Conservation (phyloP, 2,113 vertebrate genomes). For the Ardeotis arabs region DNA sequence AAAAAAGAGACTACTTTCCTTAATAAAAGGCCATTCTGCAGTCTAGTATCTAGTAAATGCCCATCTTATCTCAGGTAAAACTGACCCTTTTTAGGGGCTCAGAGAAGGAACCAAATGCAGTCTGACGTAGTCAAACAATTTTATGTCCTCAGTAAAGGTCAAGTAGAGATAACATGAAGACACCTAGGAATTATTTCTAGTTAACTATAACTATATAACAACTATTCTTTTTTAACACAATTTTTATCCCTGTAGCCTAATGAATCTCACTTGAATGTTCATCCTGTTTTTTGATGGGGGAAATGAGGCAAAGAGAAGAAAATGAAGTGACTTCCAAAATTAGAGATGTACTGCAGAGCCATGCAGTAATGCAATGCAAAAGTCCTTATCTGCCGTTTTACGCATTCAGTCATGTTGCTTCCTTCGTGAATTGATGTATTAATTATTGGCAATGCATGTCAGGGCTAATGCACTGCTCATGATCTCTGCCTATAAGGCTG, state of each 20-base stretch:
- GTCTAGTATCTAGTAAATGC: background rate
- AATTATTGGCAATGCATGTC: background rate
- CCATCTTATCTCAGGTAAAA: background rate
- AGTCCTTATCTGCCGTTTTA: background rate
- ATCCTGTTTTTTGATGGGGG: background rate
- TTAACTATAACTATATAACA: background rate
- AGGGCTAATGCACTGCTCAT: background rate
- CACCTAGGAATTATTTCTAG: background rate
- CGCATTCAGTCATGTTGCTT: background rate
- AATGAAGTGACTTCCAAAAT: background rate
- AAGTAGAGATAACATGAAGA: background rate
- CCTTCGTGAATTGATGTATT: background rate
- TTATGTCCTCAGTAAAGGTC: background rate
- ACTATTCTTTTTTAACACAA: background rate
- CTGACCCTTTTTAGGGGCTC: background rate
- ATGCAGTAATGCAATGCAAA: background rate
- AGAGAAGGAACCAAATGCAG: background rate
- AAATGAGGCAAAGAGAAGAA: background rate
- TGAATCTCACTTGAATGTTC: background rate
- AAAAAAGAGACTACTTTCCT: background rate
- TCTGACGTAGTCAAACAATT: background rate
- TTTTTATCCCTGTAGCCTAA: background rate
- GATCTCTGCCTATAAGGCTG: background rate
- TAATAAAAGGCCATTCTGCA: background rate
- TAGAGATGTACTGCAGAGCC: background rate